phyloP scores from a whole-genome alignment of 1,140 invertebrate species.

The Drosophila rufa region DNA sequence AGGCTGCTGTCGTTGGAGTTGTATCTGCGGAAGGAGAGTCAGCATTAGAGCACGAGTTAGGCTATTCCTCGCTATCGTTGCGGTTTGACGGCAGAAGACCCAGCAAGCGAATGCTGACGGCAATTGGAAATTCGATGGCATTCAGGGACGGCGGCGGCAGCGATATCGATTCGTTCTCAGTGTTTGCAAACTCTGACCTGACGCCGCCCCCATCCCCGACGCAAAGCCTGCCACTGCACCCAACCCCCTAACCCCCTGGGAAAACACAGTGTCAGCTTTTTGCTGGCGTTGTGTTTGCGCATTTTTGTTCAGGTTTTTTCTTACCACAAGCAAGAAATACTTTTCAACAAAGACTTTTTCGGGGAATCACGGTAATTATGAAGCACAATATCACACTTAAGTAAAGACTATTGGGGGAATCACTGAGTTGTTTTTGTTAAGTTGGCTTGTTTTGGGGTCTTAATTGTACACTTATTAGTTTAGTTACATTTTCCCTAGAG shows the following conservation, averaged over 20 bases:
- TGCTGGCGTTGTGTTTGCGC: neutral
- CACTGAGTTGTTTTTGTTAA: neutral
- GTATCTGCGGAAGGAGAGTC: conserved; percentile 43
- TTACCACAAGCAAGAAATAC: conserved; percentile 4
- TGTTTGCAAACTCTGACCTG: conserved; percentile 32
- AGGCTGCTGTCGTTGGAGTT: conserved; percentile 76
- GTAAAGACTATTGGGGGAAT: conserved; percentile 9
- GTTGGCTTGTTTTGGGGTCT: neutral
- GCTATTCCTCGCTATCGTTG: conserved; percentile 5
- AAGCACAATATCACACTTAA: neutral
- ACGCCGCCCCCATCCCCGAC: conserved; percentile 8
- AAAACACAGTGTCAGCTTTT: conserved; percentile 3
- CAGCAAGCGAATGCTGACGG: conserved; percentile 19
- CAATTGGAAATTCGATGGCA: conserved; percentile 58
- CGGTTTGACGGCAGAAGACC: neutral
- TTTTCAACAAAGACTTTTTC: neutral
- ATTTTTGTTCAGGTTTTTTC: conserved; percentile 20
- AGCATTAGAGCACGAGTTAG: neutral
- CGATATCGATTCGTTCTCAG: conserved; percentile 54
- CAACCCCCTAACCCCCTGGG: conserved; percentile 1
- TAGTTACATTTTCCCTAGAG: neutral
- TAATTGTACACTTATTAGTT: neutral
- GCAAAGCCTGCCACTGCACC: neutral
- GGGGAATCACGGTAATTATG: conserved; percentile 15
- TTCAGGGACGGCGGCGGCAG: conserved; percentile 57